These are phyloP conservation scores for Latrodectus geometricus DNA, from an alignment of 1,140 invertebrate species.

Conservation along the genomic window DNA sequence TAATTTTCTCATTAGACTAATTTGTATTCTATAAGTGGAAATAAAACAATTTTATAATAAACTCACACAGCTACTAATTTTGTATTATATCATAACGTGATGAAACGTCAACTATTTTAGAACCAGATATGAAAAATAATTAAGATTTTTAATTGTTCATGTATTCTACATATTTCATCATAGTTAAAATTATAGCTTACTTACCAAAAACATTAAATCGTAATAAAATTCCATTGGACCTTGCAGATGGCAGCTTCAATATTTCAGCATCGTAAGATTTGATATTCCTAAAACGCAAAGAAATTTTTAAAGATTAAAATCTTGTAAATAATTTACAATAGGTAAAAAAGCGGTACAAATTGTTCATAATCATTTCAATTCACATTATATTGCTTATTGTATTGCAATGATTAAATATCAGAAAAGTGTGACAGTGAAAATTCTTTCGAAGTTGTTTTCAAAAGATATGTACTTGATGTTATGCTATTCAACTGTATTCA, in stretches of 20 bases:
- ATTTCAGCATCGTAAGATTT: slow-evolving; percentile 7
- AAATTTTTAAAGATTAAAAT: background rate
- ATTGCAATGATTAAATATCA: background rate
- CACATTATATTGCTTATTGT: background rate
- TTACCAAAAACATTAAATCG: slow-evolving; percentile 34
- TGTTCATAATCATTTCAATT: background rate
- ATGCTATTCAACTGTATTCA: background rate
- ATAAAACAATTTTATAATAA: too few species aligned
- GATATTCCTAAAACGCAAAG: background rate
- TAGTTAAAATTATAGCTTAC: background rate
- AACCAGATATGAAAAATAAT: too few species aligned
- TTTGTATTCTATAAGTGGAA: too few species aligned
- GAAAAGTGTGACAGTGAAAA: background rate
- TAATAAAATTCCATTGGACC: slow-evolving; percentile 3
- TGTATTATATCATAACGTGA: too few species aligned
- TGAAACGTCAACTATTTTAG: too few species aligned
- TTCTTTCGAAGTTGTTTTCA: background rate
- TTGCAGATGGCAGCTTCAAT: background rate
- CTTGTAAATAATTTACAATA: too few species aligned
- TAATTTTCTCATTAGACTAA: too few species aligned
- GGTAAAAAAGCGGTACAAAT: background rate
- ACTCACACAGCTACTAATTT: too few species aligned
- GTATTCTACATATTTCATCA: too few species aligned
- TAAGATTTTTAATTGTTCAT: too few species aligned
- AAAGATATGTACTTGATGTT: background rate